Conservation (phyloP, 2,113 vertebrate species). For the Solenodon paradoxus region DNA sequence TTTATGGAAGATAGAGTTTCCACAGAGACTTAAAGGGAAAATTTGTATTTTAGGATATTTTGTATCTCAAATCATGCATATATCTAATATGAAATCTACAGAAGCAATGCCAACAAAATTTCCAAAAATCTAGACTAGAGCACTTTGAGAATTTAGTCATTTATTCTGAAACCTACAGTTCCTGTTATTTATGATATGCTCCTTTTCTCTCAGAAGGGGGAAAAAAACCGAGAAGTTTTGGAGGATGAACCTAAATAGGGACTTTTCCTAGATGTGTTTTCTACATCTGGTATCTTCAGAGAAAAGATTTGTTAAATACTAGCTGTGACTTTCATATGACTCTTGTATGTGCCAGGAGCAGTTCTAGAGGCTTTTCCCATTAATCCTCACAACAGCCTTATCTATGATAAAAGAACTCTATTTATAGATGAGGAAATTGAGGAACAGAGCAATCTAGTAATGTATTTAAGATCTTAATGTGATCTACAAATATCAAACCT, state of each 20-base stretch:
- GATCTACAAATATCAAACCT: background rate
- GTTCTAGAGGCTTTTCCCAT: background rate
- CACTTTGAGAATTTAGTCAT: background rate
- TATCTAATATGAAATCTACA: background rate
- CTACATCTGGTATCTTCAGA: background rate
- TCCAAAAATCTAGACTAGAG: background rate
- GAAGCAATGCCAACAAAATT: background rate
- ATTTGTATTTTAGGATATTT: background rate
- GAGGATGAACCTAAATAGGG: background rate
- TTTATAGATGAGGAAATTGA: background rate
- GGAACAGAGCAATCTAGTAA: background rate
- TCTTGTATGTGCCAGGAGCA: background rate
- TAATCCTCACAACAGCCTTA: background rate
- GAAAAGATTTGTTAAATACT: background rate
- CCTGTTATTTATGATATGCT: background rate
- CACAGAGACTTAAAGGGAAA: background rate
- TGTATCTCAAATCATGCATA: background rate
- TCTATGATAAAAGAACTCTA: background rate
- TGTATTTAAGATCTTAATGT: background rate
- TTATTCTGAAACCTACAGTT: background rate
- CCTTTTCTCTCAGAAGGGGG: background rate
- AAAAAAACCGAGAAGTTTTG: background rate
- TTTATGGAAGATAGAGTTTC: background rate
- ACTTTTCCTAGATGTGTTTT: background rate
- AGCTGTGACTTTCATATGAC: background rate